phyloP scores from a whole-genome alignment of 1,140 invertebrate genomes.

The Bacillus rossius region DNA sequence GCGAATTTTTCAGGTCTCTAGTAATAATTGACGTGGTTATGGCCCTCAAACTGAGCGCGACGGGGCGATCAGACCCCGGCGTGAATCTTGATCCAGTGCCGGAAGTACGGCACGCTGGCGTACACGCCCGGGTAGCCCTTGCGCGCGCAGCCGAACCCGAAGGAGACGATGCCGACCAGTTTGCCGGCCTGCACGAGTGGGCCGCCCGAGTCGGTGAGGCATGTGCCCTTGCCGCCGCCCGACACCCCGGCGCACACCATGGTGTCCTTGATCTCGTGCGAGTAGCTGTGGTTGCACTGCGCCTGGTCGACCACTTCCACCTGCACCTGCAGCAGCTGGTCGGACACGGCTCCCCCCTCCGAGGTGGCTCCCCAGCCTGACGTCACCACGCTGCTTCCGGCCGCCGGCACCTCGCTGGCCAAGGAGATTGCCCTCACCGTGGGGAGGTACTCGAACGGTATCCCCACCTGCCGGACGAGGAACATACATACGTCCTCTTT shows the following conservation, averaged over 20 bases:
- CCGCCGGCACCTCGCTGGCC: neutral
- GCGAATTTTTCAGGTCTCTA: too few relatives aligned
- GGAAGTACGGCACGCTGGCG: conserved; percentile 54
- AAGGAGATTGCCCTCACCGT: neutral
- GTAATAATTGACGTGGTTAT: too few relatives aligned
- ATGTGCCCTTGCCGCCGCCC: conserved; percentile 1
- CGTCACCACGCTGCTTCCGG: neutral
- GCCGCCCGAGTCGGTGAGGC: conserved; percentile 26
- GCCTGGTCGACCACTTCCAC: neutral
- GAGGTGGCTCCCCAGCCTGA: neutral
- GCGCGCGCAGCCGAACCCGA: conserved; percentile 44
- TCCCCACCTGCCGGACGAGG: neutral
- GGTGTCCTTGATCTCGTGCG: neutral
- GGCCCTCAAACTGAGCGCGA: too few relatives aligned
- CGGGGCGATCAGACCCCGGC: too few relatives aligned
- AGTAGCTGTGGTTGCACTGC: neutral
- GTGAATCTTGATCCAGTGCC: conserved; percentile 45
- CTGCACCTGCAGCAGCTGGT: neutral
- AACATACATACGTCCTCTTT: too few relatives aligned
- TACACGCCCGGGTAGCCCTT: conserved; percentile 63
- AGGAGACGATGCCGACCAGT: conserved; percentile 43
- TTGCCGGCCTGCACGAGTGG: conserved; percentile 22
- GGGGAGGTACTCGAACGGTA: neutral
- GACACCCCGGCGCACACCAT: neutral
- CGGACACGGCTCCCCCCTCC: neutral